phyloP scores from a whole-genome alignment of 1,140 invertebrate species.

The Mamestra configurata region DNA sequence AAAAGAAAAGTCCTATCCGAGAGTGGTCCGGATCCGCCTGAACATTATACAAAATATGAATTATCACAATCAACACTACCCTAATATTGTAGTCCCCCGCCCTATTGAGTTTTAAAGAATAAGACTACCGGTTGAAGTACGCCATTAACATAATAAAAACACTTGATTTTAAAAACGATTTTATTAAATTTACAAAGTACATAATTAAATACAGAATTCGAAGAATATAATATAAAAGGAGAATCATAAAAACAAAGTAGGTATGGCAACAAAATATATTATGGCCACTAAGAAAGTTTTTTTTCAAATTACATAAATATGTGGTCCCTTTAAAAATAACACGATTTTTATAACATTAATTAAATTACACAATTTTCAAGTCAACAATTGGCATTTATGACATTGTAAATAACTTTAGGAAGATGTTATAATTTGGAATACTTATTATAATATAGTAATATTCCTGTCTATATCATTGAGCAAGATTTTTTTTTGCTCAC shows the following conservation, averaged over 20 bases:
- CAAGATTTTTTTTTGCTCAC: not conserved
- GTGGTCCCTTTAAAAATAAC: slow-evolving; percentile 51
- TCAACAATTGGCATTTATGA: slow-evolving; percentile 19
- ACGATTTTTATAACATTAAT: slow-evolving; percentile 46
- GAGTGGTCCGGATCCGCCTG: too few relatives aligned
- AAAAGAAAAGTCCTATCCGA: too few relatives aligned
- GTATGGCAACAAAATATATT: slow-evolving; percentile 51
- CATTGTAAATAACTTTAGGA: not conserved
- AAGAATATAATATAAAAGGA: slow-evolving; percentile 26
- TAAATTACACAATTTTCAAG: slow-evolving; percentile 31
- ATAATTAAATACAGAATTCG: slow-evolving; percentile 36
- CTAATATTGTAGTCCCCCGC: too few relatives aligned
- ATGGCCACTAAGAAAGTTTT: slow-evolving; percentile 44
- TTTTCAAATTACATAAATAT: slow-evolving; percentile 33
- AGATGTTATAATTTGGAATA: not conserved
- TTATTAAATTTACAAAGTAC: slow-evolving; percentile 48
- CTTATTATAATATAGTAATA: too few relatives aligned
- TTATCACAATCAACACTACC: too few relatives aligned
- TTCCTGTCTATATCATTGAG: not conserved
- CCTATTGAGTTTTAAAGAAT: too few relatives aligned
- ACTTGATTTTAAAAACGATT: slow-evolving; percentile 21
- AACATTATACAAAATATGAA: too few relatives aligned
- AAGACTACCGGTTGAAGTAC: too few relatives aligned
- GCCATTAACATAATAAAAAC: slow-evolving; percentile 29
- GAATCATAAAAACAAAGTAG: slow-evolving; percentile 42